Base-by-base conservation (phyloP, 2,888 invertebrate genomes). In the Hirtodrosophila alboralis region DNA sequence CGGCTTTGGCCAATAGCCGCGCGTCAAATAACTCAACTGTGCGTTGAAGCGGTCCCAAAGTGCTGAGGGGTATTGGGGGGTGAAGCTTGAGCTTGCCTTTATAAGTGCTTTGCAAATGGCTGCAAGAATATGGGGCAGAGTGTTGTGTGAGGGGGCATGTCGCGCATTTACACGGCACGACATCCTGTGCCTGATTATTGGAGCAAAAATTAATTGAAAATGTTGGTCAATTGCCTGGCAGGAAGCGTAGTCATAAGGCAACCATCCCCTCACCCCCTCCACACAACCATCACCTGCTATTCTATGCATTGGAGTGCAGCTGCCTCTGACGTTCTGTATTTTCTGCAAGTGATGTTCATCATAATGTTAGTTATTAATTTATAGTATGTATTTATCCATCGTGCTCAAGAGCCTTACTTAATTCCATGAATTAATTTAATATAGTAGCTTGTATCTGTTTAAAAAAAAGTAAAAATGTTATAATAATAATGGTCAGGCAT, bases 121-220 rank as follows among this genome's bases (percentile, higher is more conserved):
- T 45, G 47, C 38, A 28, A 56, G 61, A 45, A 72, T 59, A 47
- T 56, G 45, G 56, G 12, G 21, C 34, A 51, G 30, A 34, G 31
- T 23, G 36, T 12, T 33, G 6, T 21, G 13, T 30, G 36, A 41
- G 34, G 8, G 8, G 12, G 23, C 23, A 23, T 45, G 56, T 57
- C 64, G 71, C 61, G 40, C 57, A 28, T 69, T 63, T 71, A 58
- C 70, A 77, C 60, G 60, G 70, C 63, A 62, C 51, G 45, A 34
- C 63, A 71, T 33, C 53, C 30, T 64, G 77, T 66, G 71, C 59
- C 71, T 86, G 86, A 80, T 87, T 88, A 87, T 88, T 89, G 85
- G 87, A 85, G 88, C 87, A 88, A 87, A 81, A 87, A 87, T 89
- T 89, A 89, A 89, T 89, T 89, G 90, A 89, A 89, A 89, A 89